Percentiles rank a stretch among this genome's conserved stretches.
These are phyloP conservation scores for Neosilurus hyrtlii DNA, from an alignment of 2,797 vertebrate species.

Conservation along the genomic window DNA sequence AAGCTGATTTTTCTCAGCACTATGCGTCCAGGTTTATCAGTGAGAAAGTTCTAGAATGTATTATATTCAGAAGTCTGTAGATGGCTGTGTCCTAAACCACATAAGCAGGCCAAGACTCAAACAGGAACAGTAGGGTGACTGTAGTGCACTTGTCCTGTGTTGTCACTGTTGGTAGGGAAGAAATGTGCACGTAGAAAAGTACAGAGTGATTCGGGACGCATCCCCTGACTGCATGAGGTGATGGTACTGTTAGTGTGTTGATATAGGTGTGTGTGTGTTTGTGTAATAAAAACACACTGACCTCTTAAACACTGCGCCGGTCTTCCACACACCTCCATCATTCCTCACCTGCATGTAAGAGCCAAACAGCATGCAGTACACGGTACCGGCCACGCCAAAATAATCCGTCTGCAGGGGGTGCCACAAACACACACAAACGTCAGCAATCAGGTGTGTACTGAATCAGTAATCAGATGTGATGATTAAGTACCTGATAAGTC, in stretches of 20 bases:
- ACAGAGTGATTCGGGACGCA: neutral
- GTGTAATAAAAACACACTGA: constrained; percentile 43
- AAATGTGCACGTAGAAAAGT: neutral
- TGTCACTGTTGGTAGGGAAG: too few species aligned
- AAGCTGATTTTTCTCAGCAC: too few species aligned
- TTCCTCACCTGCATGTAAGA: constrained; percentile 86
- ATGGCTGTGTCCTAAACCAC: too few species aligned
- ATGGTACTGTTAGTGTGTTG: too few species aligned
- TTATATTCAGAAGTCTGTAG: too few species aligned
- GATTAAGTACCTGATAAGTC: constrained; percentile 86
- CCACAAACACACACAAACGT: neutral
- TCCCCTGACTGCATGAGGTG: neutral
- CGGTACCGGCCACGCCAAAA: constrained; percentile 87
- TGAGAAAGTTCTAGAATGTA: too few species aligned
- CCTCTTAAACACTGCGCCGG: constrained; percentile 82
- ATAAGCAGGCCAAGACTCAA: too few species aligned
- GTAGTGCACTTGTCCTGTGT: too few species aligned
- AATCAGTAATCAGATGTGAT: neutral
- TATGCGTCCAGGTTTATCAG: too few species aligned
- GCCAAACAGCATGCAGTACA: constrained; percentile 91
- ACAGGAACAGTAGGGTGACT: too few species aligned
- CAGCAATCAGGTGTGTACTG: neutral
- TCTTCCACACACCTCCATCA: constrained; percentile 81
- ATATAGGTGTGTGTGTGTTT: neutral
- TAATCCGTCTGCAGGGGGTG: constrained; percentile 80